Percentiles rank a stretch among this genome's conserved stretches.
phyloP scores from a whole-genome alignment of 2,888 invertebrate genomes.

The Limenitis camilla region DNA sequence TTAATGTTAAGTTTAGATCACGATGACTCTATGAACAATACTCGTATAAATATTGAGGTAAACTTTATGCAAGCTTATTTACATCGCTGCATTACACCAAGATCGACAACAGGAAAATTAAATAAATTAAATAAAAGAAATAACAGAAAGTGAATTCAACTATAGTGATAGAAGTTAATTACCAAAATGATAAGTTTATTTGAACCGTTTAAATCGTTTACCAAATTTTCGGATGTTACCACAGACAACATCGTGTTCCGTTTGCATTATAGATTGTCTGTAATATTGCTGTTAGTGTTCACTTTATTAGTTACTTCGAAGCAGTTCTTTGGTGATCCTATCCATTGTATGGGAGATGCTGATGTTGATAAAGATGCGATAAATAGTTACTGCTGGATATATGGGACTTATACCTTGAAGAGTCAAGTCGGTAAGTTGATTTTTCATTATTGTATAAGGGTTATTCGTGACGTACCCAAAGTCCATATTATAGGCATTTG shows the following conservation, averaged over 20 bases:
- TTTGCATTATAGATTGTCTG: constrained; percentile 83
- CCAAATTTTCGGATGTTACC: constrained; percentile 78
- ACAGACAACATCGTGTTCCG: constrained; percentile 86
- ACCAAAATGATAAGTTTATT: constrained; percentile 77
- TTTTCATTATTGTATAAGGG: too few relatives aligned
- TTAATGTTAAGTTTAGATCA: too few relatives aligned
- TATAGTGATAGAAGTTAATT: too few relatives aligned
- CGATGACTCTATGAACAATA: too few relatives aligned
- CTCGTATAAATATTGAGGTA: too few relatives aligned
- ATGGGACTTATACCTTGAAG: constrained; percentile 79
- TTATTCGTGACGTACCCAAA: too few relatives aligned
- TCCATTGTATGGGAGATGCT: constrained; percentile 79
- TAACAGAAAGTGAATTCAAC: too few relatives aligned
- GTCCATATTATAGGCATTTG: too few relatives aligned
- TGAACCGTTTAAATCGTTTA: constrained; percentile 78
- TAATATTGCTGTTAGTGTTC: constrained; percentile 81
- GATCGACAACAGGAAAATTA: too few relatives aligned
- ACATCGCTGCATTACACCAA: too few relatives aligned
- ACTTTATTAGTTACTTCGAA: constrained; percentile 84
- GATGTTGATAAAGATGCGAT: constrained; percentile 75
- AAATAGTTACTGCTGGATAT: constrained; percentile 87
- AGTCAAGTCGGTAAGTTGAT: constrained; percentile 54
- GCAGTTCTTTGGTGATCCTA: constrained; percentile 90
- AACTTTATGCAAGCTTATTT: too few relatives aligned
- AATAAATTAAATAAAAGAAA: too few relatives aligned